Conservation (phyloP, 1,140 invertebrate species). For the Berghia stephanieae region DNA sequence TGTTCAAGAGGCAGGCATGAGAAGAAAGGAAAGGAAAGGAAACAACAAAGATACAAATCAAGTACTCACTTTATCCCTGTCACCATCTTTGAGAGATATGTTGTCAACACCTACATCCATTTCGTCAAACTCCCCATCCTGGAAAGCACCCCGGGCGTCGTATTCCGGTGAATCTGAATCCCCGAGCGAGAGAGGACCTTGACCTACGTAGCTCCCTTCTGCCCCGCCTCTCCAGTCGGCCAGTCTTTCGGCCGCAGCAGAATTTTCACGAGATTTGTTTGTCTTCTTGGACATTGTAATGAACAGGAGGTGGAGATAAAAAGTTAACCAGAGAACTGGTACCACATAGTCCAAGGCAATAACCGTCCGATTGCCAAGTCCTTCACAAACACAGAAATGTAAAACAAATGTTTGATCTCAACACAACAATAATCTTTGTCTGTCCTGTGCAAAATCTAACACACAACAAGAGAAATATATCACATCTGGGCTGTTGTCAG, state of each 20-base stretch:
- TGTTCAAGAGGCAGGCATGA: neutral
- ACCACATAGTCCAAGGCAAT: too few relatives aligned
- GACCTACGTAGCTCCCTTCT: constrained; percentile 27
- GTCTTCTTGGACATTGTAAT: constrained; percentile 34
- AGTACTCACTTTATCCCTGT: constrained; percentile 28
- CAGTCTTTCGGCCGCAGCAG: constrained; percentile 45
- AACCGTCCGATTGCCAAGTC: too few relatives aligned
- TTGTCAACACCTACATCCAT: constrained; percentile 31
- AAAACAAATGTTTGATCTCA: too few relatives aligned
- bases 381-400: too few relatives aligned
- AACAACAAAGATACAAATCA: neutral
- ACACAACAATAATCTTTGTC: too few relatives aligned
- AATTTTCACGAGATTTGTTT: constrained; percentile 44
- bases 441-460: too few relatives aligned
- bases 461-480: too few relatives aligned
- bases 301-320: too few relatives aligned
- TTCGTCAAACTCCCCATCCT: constrained; percentile 29
- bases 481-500: too few relatives aligned
- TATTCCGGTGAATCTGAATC: constrained; percentile 42
- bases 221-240: constrained; percentile 48
- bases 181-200: constrained; percentile 21
- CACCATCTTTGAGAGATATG: constrained; percentile 34
- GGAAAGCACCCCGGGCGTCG: constrained; percentile 30
- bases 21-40: neutral
- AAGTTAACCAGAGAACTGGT: too few relatives aligned